A percentile compares a stretch with the other conserved stretches of the same genome.
These are phyloP conservation scores for Cataglyphis altisquamis DNA, from an alignment of 2,888 invertebrate species.

Conservation along the genomic window DNA sequence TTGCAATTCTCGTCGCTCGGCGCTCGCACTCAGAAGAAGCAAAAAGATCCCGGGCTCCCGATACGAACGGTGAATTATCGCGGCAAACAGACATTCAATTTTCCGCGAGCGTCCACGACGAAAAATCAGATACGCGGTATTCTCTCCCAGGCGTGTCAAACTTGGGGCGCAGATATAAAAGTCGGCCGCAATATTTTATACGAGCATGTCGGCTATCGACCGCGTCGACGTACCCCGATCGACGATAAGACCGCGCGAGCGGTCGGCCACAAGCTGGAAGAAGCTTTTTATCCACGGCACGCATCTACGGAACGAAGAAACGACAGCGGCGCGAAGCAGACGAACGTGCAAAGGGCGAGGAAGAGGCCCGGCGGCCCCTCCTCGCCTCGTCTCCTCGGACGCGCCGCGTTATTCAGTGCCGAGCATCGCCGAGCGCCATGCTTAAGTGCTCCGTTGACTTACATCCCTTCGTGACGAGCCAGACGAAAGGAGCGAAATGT, in stretches of 20 bases:
- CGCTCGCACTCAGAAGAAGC: slow-evolving; percentile 20
- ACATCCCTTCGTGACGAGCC: slow-evolving; percentile 79
- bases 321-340: slow-evolving; percentile 41
- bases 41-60: slow-evolving; percentile 20
- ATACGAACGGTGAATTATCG: slow-evolving; percentile 55
- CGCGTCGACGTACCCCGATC: slow-evolving; percentile 56
- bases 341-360: slow-evolving; percentile 57
- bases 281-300: slow-evolving; percentile 51
- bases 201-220: slow-evolving; percentile 49
- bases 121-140: slow-evolving; percentile 53
- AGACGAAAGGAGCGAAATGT: slow-evolving; percentile 78
- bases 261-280: slow-evolving; percentile 52
- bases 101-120: slow-evolving; percentile 46
- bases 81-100: slow-evolving; percentile 56
- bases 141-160: slow-evolving; percentile 44
- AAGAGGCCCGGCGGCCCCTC: slow-evolving; percentile 49
- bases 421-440: slow-evolving; percentile 73
- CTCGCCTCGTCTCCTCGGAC: slow-evolving; percentile 68
- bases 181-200: slow-evolving; percentile 56
- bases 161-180: slow-evolving; percentile 49
- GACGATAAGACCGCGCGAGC: slow-evolving; percentile 50
- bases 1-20: slow-evolving; percentile 35
- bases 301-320: slow-evolving; percentile 34
- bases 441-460: slow-evolving; percentile 81
- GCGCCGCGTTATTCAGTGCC: slow-evolving; percentile 78